Percentiles rank a stretch among this genome's conserved stretches.
These are phyloP conservation scores for Chamaetylas fuelleborni DNA, from an alignment of 2,113 vertebrate species.

Conservation along the genomic window DNA sequence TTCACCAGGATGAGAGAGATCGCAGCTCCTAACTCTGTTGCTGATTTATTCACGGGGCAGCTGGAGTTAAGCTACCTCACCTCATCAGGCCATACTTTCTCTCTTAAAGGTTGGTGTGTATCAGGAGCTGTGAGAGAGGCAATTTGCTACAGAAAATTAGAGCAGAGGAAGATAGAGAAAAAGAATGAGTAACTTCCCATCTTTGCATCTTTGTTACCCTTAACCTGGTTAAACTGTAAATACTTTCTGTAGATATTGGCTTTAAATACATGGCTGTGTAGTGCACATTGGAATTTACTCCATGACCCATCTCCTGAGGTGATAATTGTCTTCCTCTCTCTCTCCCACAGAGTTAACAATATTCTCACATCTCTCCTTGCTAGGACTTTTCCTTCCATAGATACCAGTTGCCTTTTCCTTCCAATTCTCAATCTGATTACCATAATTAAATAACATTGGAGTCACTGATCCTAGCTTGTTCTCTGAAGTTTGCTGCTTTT, in stretches of 20 bases:
- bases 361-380: not conserved
- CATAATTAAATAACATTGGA: not conserved
- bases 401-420: not conserved
- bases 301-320: not conserved
- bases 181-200: not conserved
- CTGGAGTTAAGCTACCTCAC: not conserved
- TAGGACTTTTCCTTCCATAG: not conserved
- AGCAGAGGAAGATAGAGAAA: not conserved
- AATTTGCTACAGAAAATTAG: not conserved
- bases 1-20: not conserved
- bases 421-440: not conserved
- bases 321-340: not conserved
- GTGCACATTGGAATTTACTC: not conserved
- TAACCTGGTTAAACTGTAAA: not conserved
- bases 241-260: not conserved
- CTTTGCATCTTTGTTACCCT: not conserved
- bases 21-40: not conserved
- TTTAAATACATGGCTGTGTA: not conserved
- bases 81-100: not conserved
- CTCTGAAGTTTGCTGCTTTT: constrained; percentile 1
- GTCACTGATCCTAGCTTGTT: not conserved
- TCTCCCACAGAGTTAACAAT: not conserved
- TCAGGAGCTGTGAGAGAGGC: not conserved
- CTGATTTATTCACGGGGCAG: not conserved
- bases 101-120: not conserved